A percentile compares a stretch with the other conserved stretches of the same genome.
Evolutionary conservation across 2,888 invertebrate genomes (phyloP).

Genomic region (Lepidochitona cinerea): DNA sequence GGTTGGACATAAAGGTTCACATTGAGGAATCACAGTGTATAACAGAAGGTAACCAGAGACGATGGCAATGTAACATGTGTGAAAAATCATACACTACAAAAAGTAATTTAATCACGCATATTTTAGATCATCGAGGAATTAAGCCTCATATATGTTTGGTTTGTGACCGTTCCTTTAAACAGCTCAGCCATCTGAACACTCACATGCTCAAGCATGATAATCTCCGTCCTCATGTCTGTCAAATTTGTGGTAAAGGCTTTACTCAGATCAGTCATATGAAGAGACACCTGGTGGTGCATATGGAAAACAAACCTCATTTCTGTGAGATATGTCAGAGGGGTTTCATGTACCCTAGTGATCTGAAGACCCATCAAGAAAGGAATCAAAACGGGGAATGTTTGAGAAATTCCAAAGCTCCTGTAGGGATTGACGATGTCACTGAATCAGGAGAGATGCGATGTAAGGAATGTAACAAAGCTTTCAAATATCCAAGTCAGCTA

Average conservation of each 20-base stretch:
- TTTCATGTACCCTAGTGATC: slow-evolving; percentile 65
- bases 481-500: slow-evolving; percentile 70
- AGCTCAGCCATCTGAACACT: slow-evolving; percentile 68
- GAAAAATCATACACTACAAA: slow-evolving; percentile 69
- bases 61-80: slow-evolving; percentile 68
- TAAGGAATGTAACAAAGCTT: slow-evolving; percentile 57
- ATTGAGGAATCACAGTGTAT: slow-evolving; percentile 66
- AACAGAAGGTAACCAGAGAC: slow-evolving; percentile 59
- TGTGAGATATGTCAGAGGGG: slow-evolving; percentile 65
- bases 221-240: slow-evolving; percentile 65
- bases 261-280: slow-evolving; percentile 69
- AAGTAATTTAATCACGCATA: slow-evolving; percentile 69
- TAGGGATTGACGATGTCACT: neutral
- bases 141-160: slow-evolving; percentile 68
- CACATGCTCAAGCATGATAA: slow-evolving; percentile 70
- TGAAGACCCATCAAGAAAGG: slow-evolving; percentile 59
- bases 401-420: neutral
- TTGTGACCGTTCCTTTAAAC: slow-evolving; percentile 70
- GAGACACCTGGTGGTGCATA: slow-evolving; percentile 66
- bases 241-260: slow-evolving; percentile 65
- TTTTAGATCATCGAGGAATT: slow-evolving; percentile 67
- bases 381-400: neutral
- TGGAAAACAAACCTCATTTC: slow-evolving; percentile 55
- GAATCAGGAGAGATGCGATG: neutral
- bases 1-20: slow-evolving; percentile 62